Percentiles rank a stretch among this genome's conserved stretches.
Conservation (phyloP, 2,797 vertebrate species). For the Morelia viridis region DNA sequence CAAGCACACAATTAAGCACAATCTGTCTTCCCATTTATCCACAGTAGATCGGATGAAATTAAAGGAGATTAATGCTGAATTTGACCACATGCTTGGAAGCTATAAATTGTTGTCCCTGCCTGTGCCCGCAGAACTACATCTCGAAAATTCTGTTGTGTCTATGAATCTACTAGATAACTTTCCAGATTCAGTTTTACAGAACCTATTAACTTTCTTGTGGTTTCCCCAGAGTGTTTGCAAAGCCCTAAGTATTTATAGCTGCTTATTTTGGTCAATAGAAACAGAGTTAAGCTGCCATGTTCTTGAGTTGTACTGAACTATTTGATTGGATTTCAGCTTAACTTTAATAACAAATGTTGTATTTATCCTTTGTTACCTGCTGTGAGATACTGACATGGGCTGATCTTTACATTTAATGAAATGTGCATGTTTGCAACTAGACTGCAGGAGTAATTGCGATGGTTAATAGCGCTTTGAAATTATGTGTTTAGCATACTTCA, state of each 20-base stretch:
- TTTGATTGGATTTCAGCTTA: conserved; percentile 6
- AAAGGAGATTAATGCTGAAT: not conserved
- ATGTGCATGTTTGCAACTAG: conserved; percentile 8
- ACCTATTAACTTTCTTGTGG: not conserved
- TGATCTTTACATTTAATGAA: not conserved
- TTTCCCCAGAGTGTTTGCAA: not conserved
- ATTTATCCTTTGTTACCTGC: not conserved
- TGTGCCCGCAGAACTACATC: not conserved
- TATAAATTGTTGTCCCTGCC: not conserved
- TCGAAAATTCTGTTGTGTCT: not conserved
- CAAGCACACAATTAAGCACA: not conserved
- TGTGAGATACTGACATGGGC: not conserved
- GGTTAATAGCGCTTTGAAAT: conserved; percentile 35
- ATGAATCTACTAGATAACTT: not conserved
- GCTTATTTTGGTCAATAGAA: not conserved
- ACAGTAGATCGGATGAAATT: not conserved
- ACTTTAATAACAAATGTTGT: not conserved
- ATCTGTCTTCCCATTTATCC: too few relatives aligned
- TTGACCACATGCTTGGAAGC: not conserved
- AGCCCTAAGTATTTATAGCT: not conserved
- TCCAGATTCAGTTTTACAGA: not conserved
- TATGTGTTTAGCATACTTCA: not conserved
- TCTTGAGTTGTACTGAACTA: not conserved
- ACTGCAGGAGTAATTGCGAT: conserved; percentile 28
- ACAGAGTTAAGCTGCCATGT: not conserved